A percentile compares a stretch with the other conserved stretches of the same genome.
Conservation (phyloP, 2,113 vertebrate species). For the Nerophis ophidion region DNA sequence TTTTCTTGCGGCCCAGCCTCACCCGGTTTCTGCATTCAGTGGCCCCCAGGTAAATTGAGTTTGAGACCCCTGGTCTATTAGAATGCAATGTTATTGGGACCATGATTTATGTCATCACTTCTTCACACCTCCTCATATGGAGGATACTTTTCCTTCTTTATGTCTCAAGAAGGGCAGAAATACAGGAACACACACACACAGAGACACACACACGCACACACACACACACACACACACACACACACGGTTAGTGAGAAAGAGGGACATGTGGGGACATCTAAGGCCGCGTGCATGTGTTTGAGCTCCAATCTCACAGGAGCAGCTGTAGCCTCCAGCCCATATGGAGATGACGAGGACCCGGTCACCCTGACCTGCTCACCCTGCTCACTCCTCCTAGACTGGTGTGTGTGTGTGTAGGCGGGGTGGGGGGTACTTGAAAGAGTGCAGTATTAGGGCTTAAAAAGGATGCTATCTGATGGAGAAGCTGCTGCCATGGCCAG, state of each 20-base stretch:
- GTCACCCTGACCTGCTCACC: slow-evolving; percentile 64
- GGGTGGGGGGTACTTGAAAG: slow-evolving; percentile 60
- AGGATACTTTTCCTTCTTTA: too few species aligned
- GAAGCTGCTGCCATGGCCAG: slow-evolving; percentile 38
- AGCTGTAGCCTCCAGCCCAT: slow-evolving; percentile 73
- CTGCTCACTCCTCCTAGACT: slow-evolving; percentile 47
- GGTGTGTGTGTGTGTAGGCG: slow-evolving; percentile 36
- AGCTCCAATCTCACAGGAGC: slow-evolving; percentile 70
- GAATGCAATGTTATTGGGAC: too few species aligned
- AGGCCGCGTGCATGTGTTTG: slow-evolving; percentile 57
- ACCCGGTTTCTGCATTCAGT: too few species aligned
- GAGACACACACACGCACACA: slow-evolving; percentile 28
- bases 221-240: slow-evolving; percentile 12
- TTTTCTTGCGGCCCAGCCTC: too few species aligned
- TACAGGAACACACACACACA: slow-evolving; percentile 11
- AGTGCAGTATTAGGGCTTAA: slow-evolving; percentile 49
- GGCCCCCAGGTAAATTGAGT: too few species aligned
- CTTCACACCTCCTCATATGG: too few species aligned
- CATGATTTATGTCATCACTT: too few species aligned
- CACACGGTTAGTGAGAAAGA: too few species aligned
- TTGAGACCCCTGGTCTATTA: too few species aligned
- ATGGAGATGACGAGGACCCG: slow-evolving; percentile 65
- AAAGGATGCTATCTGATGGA: slow-evolving; percentile 64
- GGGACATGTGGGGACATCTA: slow-evolving; percentile 45
- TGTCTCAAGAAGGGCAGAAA: too few species aligned